A percentile compares a stretch with the other conserved stretches of the same genome.
Evolutionary conservation across 2,888 invertebrate species (phyloP).

Genomic region (Mimumesa dahlbomi): DNA sequence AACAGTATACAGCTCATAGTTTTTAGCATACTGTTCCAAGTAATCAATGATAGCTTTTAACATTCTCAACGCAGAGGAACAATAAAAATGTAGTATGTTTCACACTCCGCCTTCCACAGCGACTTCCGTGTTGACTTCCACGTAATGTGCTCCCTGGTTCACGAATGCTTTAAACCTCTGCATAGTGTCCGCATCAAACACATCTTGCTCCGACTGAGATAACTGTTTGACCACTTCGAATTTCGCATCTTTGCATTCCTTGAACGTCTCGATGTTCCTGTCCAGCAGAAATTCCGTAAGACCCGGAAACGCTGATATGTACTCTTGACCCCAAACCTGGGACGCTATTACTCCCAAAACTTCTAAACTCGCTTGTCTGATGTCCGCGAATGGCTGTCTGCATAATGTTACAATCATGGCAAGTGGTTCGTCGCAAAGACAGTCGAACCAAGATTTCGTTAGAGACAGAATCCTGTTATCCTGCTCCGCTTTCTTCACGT

Average conservation of each 20-base stretch:
- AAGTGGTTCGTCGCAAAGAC: constrained; percentile 82
- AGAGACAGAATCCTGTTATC: constrained; percentile 81
- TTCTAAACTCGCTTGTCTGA: constrained; percentile 86
- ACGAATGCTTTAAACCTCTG: constrained; percentile 86
- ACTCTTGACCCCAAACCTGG: constrained; percentile 90
- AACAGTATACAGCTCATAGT: background rate
- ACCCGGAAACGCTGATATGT: constrained; percentile 87
- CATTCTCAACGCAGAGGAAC: constrained; percentile 7
- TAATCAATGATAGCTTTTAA: constrained; percentile 5
- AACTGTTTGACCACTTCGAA: constrained; percentile 87
- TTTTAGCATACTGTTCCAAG: background rate
- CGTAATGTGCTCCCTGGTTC: constrained; percentile 89
- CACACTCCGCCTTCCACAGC: constrained; percentile 86
- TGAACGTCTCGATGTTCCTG: constrained; percentile 85
- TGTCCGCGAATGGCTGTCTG: constrained; percentile 91
- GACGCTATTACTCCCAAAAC: constrained; percentile 86
- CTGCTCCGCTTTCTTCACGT: constrained; percentile 77
- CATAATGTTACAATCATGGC: constrained; percentile 84
- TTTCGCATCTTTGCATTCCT: constrained; percentile 88
- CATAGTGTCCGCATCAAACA: constrained; percentile 84
- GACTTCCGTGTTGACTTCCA: constrained; percentile 87
- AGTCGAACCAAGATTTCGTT: constrained; percentile 84
- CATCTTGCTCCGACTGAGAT: constrained; percentile 80
- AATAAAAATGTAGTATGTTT: constrained; percentile 25
- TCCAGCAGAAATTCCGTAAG: constrained; percentile 90